These are phyloP conservation scores for Bombus polaris DNA, from an alignment of 1,140 invertebrate species.

Conservation along the genomic window DNA sequence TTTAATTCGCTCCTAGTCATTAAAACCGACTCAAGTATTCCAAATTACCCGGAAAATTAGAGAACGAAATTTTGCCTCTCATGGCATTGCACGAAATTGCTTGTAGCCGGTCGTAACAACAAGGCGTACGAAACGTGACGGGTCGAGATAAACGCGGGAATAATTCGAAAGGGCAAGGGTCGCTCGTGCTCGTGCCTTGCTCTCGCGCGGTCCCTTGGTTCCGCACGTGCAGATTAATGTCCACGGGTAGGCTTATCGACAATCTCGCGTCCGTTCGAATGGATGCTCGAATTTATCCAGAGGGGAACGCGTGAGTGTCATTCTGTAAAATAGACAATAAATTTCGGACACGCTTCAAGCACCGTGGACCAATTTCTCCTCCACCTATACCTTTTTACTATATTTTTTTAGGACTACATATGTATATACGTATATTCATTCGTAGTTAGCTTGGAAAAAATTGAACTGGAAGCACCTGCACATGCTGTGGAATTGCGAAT, in stretches of 20 bases:
- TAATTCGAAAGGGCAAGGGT: conserved; percentile 34
- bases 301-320: conserved; percentile 21
- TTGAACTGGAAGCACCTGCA: neutral
- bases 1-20: neutral
- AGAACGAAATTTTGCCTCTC: neutral
- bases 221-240: conserved; percentile 68
- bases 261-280: conserved; percentile 64
- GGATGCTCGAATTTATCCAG: conserved; percentile 69
- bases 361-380: neutral
- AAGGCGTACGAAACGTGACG: conserved; percentile 6
- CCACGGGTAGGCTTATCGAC: conserved; percentile 72
- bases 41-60: neutral
- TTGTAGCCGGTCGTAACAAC: neutral
- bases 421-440: neutral
- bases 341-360: conserved; percentile 45
- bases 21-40: neutral
- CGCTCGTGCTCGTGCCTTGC: neutral
- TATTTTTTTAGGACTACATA: neutral
- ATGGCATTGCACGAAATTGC: neutral
- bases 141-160: conserved; percentile 15
- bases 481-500: conserved; percentile 4
- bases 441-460: neutral
- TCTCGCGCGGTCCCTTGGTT: neutral
- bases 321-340: conserved; percentile 72
- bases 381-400: neutral